Base-by-base conservation (phyloP, 2,888 invertebrate genomes). In the Metopia argyrocephala region DNA sequence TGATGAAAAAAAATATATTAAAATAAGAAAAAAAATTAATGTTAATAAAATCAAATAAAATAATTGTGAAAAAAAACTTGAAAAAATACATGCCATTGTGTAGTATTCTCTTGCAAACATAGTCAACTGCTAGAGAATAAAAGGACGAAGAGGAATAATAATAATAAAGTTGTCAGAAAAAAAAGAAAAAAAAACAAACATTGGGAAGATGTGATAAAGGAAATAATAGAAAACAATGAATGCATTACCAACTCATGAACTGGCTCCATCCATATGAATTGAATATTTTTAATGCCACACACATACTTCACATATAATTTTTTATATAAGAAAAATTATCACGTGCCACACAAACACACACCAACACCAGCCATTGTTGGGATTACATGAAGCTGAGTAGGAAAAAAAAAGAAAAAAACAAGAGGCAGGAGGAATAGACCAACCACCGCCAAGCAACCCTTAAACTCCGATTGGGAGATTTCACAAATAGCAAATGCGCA, bases 391-490 rank as follows among this genome's bases (percentile, higher is more conserved):
- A 69, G n/a, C 25, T 56, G 38, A 12, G 15, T 12, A 9, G 15
- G 15, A 38, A 31, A 31, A 31, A 31, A 38, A 38, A 15, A 1
- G 15, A 66, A 54, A 52, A 78, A 66, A 56, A 56, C 84, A 83
- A 85, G 87, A 86, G 87, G 89, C 89, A 88, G 85, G 88, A 89
- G 87, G 85, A 87, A 84, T 85, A 87, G 87, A 88, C 88, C 88
- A 88, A 88, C 88, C 88, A 88, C 87, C 88, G 88, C 81, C 83
- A 83, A 89, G 89, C 88, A 88, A 87, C 88, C 88, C 88, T 85
- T 89, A 86, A 85, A 68, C 45, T 64, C 6, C 7, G 15, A 2
- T 38, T 20, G 1, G 21, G 15, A 50, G 38, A 38, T 56, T 61
- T 38, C 23, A 64, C 45, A 59, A 38, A 38, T 57, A 31, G 28